Evolutionary conservation across 2,888 invertebrate genomes (phyloP), one percentile per base, ranked within the genome.

Genomic region (Torymus texanus): DNA sequence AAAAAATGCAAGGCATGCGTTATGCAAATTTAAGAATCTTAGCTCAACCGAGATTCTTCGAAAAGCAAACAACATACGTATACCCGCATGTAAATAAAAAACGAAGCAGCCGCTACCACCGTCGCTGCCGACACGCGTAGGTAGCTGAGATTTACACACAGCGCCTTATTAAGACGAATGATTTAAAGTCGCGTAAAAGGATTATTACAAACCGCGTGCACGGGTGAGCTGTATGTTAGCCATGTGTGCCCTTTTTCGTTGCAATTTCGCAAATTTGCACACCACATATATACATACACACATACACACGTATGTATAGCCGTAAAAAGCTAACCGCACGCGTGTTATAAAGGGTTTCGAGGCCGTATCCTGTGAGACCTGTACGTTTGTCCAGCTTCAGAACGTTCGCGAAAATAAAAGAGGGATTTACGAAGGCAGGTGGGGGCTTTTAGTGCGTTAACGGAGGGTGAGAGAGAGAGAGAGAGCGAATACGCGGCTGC

Each of bases 381-480:
- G 8, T 41, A 8, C 41, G 41, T 41, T 41, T 41, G 41, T 41
- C 41, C 41, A 41, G 41, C 41, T 5, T 41, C 41, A 41, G 41
- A 41, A 8, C 41, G 41, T 8, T 1, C 62, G 18, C 68, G 59
- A 67, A 83, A 79, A 82, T 81, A 82, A 82, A 83, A 75, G 55
- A 50, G 76, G 76, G 74, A 79, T 82, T 81, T 82, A 82, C 78
- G 68, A 50, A 78, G 61, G 50, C 55, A 50, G n/a, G 29, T 58
- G 41, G 61, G 59, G 50, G 67, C 76, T 81, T 83, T 81, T 78
- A 79, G 78, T 75, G 75, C 75, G 77, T 81, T 79, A 79, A 81
- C 78, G 78, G 41, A 18, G 41, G 21, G 10, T 8, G 13, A 61
- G 11, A 0, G 51, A 2, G 18, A 53, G 18, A 59, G 58, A 18